These are phyloP conservation scores for Lipophrys pholis DNA, from an alignment of 2,113 vertebrate species.

Conservation along the genomic window DNA sequence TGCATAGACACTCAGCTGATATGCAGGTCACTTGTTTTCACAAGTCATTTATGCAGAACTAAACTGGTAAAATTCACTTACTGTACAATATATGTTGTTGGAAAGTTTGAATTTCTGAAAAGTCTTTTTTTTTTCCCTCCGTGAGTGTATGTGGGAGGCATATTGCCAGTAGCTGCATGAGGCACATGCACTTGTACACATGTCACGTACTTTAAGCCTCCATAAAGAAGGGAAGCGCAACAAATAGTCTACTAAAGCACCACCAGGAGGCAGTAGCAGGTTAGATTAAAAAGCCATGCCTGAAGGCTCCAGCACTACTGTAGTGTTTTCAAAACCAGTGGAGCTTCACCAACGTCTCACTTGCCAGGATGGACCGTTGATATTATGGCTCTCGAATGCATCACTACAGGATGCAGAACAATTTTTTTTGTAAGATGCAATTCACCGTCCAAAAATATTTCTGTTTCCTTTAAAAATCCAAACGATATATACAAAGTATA, in stretches of 20 bases:
- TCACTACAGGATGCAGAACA: too few relatives aligned
- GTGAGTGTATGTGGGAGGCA: conserved; percentile 31
- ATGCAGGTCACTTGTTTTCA: neutral
- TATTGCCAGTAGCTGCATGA: conserved; percentile 34
- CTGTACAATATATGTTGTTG: conserved; percentile 14
- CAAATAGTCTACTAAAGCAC: conserved; percentile 26
- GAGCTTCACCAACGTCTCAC: conserved; percentile 9
- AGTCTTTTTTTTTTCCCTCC: conserved; percentile 40
- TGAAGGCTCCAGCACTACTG: neutral
- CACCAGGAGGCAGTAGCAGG: conserved; percentile 77
- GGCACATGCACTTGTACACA: conserved; percentile 34
- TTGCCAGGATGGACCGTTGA: neutral
- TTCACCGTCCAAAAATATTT: too few relatives aligned
- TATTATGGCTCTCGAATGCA: too few relatives aligned
- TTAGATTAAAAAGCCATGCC: conserved; percentile 10
- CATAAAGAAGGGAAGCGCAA: conserved; percentile 50
- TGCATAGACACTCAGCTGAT: neutral
- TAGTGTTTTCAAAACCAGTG: conserved; percentile 4
- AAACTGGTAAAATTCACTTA: neutral
- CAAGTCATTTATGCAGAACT: neutral
- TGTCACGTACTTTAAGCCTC: conserved; percentile 60
- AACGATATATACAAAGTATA: too few relatives aligned
- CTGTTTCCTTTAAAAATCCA: too few relatives aligned
- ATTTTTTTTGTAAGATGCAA: too few relatives aligned
- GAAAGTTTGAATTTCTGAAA: conserved; percentile 46